A percentile compares a stretch with the other conserved stretches of the same genome.
Evolutionary conservation across 2,113 vertebrate species (phyloP).

Genomic region (Cavia porcellus): DNA sequence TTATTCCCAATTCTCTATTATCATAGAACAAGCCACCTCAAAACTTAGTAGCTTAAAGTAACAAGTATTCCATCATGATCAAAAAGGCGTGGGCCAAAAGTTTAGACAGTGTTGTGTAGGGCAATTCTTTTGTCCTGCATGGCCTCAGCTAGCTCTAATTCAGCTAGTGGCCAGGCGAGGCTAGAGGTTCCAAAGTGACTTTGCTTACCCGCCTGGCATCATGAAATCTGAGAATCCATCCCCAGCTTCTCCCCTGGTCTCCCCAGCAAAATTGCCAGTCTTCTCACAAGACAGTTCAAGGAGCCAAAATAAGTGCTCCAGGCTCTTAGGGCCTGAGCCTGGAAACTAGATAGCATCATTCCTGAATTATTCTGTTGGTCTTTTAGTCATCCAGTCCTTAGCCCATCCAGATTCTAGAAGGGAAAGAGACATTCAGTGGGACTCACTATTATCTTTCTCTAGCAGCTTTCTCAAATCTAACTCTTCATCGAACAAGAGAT

Average conservation of each 20-base stretch:
- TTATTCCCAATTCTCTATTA: background rate
- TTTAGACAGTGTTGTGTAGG: background rate
- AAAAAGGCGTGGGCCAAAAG: background rate
- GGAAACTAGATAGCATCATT: background rate
- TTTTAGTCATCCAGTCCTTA: background rate
- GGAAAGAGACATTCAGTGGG: background rate
- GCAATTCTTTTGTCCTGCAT: background rate
- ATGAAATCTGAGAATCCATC: background rate
- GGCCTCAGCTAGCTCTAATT: background rate
- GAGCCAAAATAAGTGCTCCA: background rate
- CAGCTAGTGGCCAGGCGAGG: background rate
- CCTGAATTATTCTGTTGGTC: background rate
- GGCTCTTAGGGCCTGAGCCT: background rate
- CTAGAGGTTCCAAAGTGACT: background rate
- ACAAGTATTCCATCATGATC: background rate
- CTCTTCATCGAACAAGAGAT: background rate
- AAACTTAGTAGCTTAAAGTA: constrained; percentile 20
- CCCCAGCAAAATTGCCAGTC: background rate
- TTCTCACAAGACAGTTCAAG: background rate
- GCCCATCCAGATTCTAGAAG: background rate
- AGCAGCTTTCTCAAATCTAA: constrained; percentile 38
- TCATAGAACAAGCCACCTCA: background rate
- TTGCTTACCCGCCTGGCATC: background rate
- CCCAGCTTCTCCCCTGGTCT: background rate
- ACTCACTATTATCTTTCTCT: background rate